These are phyloP conservation scores for Melinaea marsaeus DNA, from an alignment of 2,888 invertebrate genomes.

Conservation along the genomic window DNA sequence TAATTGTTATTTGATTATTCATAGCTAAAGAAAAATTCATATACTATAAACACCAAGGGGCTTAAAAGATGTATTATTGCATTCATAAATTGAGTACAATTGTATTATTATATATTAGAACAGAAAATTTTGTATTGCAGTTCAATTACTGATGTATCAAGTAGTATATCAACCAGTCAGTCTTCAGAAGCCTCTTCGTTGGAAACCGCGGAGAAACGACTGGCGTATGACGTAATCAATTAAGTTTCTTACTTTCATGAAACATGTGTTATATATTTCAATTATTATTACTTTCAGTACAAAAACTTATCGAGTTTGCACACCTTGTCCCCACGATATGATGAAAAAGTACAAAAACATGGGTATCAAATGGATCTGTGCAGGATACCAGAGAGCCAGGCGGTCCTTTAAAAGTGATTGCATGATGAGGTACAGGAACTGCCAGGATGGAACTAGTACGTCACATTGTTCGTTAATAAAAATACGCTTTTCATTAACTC, in stretches of 20 bases:
- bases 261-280: background rate
- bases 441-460: slow-evolving; percentile 60
- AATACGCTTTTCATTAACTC: background rate
- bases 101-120: background rate
- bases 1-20: no score
- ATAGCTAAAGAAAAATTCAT: no score
- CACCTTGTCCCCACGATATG: slow-evolving; percentile 53
- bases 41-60: no score
- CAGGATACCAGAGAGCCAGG: slow-evolving; percentile 53
- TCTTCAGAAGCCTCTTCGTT: slow-evolving; percentile 51
- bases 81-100: no score
- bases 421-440: slow-evolving; percentile 64
- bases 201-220: slow-evolving; percentile 45
- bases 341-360: slow-evolving; percentile 46
- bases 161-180: slow-evolving; percentile 27
- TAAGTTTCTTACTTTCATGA: no score
- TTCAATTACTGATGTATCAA: slow-evolving; percentile 32
- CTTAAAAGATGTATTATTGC: background rate
- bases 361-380: slow-evolving; percentile 61
- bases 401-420: slow-evolving; percentile 56
- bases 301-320: slow-evolving; percentile 45
- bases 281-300: slow-evolving; percentile 36
- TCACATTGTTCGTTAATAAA: background rate
- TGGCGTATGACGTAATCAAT: slow-evolving; percentile 40
- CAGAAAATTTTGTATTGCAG: slow-evolving; percentile 25